These are phyloP conservation scores for Oscheius myriophilus DNA, from an alignment of 2,888 invertebrate species.

Conservation along the genomic window DNA sequence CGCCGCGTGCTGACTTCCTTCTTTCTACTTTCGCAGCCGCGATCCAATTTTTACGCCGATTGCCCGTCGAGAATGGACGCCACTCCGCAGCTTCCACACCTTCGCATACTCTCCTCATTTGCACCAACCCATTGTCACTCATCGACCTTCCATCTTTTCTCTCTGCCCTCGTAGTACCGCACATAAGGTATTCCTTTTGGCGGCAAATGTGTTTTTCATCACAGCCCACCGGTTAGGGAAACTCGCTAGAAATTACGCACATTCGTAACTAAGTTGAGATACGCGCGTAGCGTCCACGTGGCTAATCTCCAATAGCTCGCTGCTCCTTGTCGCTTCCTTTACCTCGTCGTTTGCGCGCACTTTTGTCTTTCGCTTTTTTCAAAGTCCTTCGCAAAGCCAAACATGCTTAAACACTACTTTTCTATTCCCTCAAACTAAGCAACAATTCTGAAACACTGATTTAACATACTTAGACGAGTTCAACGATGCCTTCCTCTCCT, in stretches of 20 bases:
- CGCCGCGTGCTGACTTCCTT: slow-evolving; percentile 21
- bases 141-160: too few relatives aligned
- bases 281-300: slow-evolving; percentile 29
- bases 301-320: slow-evolving; percentile 18
- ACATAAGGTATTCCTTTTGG: background rate
- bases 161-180: too few relatives aligned
- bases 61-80: slow-evolving; percentile 28
- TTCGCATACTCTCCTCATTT: slow-evolving; percentile 13
- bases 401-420: too few relatives aligned
- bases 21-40: slow-evolving; percentile 30
- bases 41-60: slow-evolving; percentile 32
- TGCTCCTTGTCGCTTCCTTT: too few relatives aligned
- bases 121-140: background rate
- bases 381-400: too few relatives aligned
- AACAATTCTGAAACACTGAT: too few relatives aligned
- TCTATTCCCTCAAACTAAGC: too few relatives aligned
- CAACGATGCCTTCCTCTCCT: too few relatives aligned
- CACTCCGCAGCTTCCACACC: slow-evolving; percentile 31
- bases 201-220: background rate
- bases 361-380: too few relatives aligned
- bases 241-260: slow-evolving; percentile 25
- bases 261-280: slow-evolving; percentile 32
- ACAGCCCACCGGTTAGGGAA: slow-evolving; percentile 10
- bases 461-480: too few relatives aligned
- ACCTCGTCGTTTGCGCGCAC: too few relatives aligned